A percentile compares a stretch with the other conserved stretches of the same genome.
Conservation (phyloP, 2,797 vertebrate genomes). For the Tenualosa ilisha region DNA sequence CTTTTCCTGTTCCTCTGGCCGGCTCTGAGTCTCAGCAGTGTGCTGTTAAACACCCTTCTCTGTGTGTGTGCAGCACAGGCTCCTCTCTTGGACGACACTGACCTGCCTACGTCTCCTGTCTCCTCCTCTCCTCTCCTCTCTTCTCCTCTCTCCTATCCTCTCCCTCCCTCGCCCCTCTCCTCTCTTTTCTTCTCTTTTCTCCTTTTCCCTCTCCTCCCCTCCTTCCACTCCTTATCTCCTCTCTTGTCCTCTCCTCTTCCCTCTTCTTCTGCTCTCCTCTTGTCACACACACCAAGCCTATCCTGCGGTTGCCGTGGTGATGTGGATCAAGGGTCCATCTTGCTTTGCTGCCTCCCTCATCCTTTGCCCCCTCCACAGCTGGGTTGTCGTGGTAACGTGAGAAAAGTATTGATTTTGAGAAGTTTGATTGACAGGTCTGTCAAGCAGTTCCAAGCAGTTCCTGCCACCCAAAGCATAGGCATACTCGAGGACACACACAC, state of each 20-base stretch:
- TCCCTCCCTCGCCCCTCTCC: too few species aligned
- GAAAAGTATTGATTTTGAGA: not conserved
- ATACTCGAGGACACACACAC: not conserved
- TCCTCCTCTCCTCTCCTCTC: too few species aligned
- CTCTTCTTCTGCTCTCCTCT: not conserved
- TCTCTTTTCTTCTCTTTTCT: too few species aligned
- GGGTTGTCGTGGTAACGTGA: not conserved
- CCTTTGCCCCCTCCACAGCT: too few species aligned
- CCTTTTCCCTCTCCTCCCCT: too few species aligned
- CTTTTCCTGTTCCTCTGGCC: too few species aligned
- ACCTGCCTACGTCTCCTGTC: too few species aligned
- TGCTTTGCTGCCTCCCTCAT: not conserved
- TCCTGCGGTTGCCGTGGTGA: not conserved
- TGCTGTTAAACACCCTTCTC: too few species aligned
- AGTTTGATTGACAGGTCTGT: not conserved
- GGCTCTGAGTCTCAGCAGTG: too few species aligned
- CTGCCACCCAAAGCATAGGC: not conserved
- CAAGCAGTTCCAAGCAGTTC: not conserved
- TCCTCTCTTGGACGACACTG: not conserved
- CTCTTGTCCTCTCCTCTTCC: not conserved
- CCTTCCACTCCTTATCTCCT: not conserved
- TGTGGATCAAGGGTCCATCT: not conserved
- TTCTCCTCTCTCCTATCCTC: too few species aligned
- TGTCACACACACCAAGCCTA: not conserved
- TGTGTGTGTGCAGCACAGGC: too few species aligned